Evolutionary conservation across 1,140 invertebrate species (phyloP), one percentile per base, ranked within the genome.

Genomic region (Mactra quadrangularis): DNA sequence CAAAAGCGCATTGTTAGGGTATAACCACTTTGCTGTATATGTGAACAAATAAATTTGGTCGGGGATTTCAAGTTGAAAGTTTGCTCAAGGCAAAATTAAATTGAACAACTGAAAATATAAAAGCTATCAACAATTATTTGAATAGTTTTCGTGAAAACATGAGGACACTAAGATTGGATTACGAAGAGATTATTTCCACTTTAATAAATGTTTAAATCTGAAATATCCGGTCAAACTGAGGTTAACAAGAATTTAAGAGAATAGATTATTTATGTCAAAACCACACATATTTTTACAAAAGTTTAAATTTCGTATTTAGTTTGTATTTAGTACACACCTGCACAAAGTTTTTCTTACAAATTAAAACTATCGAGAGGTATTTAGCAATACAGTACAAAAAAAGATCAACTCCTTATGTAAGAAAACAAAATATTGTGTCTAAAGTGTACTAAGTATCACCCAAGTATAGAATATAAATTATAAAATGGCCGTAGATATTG

Each of bases 11-110:
- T 76, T 76, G 72, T 76, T 76, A 1, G 27, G 38, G 33, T 22
- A 74, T 33, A 57, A 15, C 55, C 25, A 29, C 50, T 31, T n/a
- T 22, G 22, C 25, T 55, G 33, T 74, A 29, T 74, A 62, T 57
- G 57, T 27, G 50, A 31, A 70, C 31, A 74, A 74, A 55, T 38
- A 57, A 55, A 38, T 74, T 74, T 57, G 25, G 25, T 19, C 71
- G 35, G 22, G 35, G 9, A 15, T 31, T 55, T 76, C n/a, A 27
- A n/a, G 35, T 55, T 27, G 22, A 22, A 60, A 52, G 25, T 27
- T 59, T 41, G 72, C 72, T 38, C n/a, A 15, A 62, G 45, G 72
- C 55, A 33, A 60, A 76, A 76, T 45, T 62, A 76, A 76, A 76
- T 62, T 76, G 41, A 76, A 76, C 53, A 29, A 15, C 22, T 22